A percentile compares a stretch with the other conserved stretches of the same genome.
Conservation (phyloP, 2,797 vertebrate genomes). For the Macropodus opercularis region DNA sequence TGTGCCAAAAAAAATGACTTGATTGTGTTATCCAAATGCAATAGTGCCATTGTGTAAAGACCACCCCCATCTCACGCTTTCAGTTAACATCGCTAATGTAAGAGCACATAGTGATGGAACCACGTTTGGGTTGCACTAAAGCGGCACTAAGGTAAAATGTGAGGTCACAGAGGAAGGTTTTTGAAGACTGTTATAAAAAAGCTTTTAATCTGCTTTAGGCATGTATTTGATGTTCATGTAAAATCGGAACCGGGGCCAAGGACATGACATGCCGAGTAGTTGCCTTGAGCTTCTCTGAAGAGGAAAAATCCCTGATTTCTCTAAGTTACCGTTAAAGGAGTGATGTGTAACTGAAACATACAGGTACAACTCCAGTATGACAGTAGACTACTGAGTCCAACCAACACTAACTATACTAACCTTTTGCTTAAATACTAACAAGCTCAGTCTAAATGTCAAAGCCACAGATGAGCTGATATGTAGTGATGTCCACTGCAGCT, state of each 20-base stretch:
- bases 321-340: constrained; percentile 6
- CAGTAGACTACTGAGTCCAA: constrained; percentile 15
- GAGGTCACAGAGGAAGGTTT: constrained; percentile 52
- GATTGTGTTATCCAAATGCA: constrained; percentile 71
- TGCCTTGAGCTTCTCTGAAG: constrained; percentile 16
- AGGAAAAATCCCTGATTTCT: constrained; percentile 28
- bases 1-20: constrained; percentile 71
- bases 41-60: constrained; percentile 71
- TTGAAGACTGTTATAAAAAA: constrained; percentile 66
- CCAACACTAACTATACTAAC: constrained; percentile 4
- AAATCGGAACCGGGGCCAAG: constrained; percentile 48
- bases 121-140: constrained; percentile 43
- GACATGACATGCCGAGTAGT: constrained; percentile 11
- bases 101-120: constrained; percentile 58
- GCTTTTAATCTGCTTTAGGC: constrained; percentile 23
- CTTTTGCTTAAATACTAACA: constrained; percentile 18
- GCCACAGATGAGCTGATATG: constrained; percentile 8
- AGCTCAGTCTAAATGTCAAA: constrained; percentile 11
- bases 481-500: constrained; percentile 21
- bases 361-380: constrained; percentile 11
- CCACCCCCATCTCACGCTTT: constrained; percentile 61
- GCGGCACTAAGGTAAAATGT: constrained; percentile 66
- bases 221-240: constrained; percentile 21
- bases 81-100: constrained; percentile 57
- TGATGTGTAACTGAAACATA: constrained; percentile 23